Evolutionary conservation across 2,888 invertebrate species (phyloP).

Genomic region (Eulithis testata): DNA sequence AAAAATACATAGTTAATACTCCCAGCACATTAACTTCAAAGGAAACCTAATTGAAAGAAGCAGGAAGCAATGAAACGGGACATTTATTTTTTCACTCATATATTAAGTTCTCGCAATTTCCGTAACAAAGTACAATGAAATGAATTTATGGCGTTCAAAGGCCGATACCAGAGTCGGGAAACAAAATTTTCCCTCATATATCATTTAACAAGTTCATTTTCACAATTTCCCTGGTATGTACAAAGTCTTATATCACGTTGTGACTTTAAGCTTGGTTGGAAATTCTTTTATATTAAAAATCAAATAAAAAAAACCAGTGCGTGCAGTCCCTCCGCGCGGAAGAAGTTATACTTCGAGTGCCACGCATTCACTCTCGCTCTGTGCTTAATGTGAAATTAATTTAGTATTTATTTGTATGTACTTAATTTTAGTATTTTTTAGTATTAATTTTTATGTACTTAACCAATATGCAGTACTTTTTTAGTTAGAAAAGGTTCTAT

Average conservation of each 20-base stretch:
- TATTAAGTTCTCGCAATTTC: slow-evolving; percentile 37
- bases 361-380: too few species aligned
- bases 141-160: slow-evolving; percentile 41
- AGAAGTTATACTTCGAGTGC: too few species aligned
- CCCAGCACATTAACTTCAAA: slow-evolving; percentile 4
- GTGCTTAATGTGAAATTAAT: too few species aligned
- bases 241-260: slow-evolving; percentile 8
- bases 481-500: too few species aligned
- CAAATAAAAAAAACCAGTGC: too few species aligned
- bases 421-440: too few species aligned
- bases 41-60: slow-evolving; percentile 20
- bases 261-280: too few species aligned
- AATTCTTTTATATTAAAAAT: too few species aligned
- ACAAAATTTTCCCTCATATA: slow-evolving; percentile 41
- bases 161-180: slow-evolving; percentile 36
- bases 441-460: too few species aligned
- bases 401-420: too few species aligned
- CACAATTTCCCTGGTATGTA: slow-evolving; percentile 9
- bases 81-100: slow-evolving; percentile 35
- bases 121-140: slow-evolving; percentile 34
- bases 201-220: slow-evolving; percentile 39
- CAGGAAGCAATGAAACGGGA: slow-evolving; percentile 29
- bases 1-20: slow-evolving; percentile 2
- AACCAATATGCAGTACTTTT: too few species aligned
- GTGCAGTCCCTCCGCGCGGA: too few species aligned